Conservation (phyloP, 2,888 invertebrate genomes). For the Baccha elongata region DNA sequence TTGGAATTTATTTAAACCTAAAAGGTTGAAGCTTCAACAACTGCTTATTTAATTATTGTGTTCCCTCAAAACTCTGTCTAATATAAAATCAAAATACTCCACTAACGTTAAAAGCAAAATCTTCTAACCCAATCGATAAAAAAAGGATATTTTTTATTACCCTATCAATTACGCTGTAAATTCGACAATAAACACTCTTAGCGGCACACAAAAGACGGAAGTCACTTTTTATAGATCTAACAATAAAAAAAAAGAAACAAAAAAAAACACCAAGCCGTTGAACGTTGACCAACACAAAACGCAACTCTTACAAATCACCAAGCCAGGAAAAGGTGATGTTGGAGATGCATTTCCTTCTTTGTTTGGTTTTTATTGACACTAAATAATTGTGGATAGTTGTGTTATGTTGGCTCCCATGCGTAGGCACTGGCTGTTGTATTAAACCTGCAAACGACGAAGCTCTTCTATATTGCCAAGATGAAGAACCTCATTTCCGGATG, state of each 20-base stretch:
- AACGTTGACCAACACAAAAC: not conserved
- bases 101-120: not conserved
- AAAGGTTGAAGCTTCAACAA: too few species aligned
- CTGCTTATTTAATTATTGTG: too few species aligned
- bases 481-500: constrained; percentile 61
- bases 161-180: constrained; percentile 33
- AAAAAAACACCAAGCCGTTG: not conserved
- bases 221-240: constrained; percentile 53
- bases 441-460: not conserved
- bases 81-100: constrained; percentile 7
- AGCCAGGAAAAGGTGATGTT: constrained; percentile 34
- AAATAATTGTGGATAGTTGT: constrained; percentile 35
- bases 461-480: constrained; percentile 22
- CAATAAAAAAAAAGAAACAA: constrained; percentile 29
- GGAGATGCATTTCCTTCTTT: constrained; percentile 46
- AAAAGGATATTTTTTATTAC: constrained; percentile 25
- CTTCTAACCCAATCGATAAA: constrained; percentile 15
- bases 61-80: too few species aligned
- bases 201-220: constrained; percentile 50
- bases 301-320: constrained; percentile 20
- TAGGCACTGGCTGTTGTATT: not conserved
- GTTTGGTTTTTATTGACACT: constrained; percentile 50
- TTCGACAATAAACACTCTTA: constrained; percentile 26
- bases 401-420: not conserved
- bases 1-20: too few species aligned